A percentile compares a stretch with the other conserved stretches of the same genome.
Evolutionary conservation across 1,140 invertebrate genomes (phyloP).

Genomic region (Latrodectus geometricus): DNA sequence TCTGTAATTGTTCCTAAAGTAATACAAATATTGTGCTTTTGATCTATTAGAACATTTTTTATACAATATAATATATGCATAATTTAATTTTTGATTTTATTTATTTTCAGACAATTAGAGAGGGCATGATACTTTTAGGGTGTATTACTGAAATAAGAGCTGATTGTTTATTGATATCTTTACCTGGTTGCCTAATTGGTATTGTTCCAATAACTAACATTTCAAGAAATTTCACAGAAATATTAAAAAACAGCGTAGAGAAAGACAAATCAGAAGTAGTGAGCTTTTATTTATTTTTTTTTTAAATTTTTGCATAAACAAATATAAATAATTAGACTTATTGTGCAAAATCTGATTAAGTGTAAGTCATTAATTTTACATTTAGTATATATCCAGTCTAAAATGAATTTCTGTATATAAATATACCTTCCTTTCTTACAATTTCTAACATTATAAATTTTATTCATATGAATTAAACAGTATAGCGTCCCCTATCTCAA

Average conservation of each 20-base stretch:
- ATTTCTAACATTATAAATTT: no score
- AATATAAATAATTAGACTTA: no score
- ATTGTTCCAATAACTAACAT: not conserved
- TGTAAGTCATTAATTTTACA: no score
- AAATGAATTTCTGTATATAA: no score
- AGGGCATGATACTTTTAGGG: conserved; percentile 24
- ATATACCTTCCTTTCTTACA: no score
- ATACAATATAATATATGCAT: not conserved
- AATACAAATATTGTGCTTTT: not conserved
- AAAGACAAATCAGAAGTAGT: not conserved
- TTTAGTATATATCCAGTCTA: no score
- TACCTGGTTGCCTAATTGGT: conserved; percentile 35
- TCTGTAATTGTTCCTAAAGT: not conserved
- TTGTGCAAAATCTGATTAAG: no score
- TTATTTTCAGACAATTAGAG: conserved; percentile 11
- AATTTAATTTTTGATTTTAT: not conserved
- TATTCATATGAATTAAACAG: no score
- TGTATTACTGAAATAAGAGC: conserved; percentile 21
- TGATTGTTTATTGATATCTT: conserved; percentile 1
- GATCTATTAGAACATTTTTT: not conserved
- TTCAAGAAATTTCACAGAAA: conserved; percentile 1
- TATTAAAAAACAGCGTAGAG: not conserved
- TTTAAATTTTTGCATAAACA: not conserved
- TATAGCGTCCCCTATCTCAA: no score
- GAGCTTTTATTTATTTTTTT: not conserved